These are phyloP conservation scores for Nowickia ferox DNA, from an alignment of 2,888 invertebrate genomes.

Conservation along the genomic window DNA sequence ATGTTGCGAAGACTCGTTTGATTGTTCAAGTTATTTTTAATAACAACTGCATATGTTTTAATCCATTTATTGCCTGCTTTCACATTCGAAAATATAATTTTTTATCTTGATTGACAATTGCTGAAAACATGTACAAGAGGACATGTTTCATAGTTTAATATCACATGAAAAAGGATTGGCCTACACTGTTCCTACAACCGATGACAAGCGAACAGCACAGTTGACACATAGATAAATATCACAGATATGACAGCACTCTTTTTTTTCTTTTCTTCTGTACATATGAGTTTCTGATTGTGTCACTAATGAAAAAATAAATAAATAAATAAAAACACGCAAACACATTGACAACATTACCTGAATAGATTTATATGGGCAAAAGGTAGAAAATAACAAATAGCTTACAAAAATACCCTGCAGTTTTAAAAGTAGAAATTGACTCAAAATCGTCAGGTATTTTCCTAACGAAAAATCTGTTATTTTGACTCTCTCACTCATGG, in stretches of 20 bases:
- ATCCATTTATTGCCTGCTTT: no score
- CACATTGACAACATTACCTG: constrained; percentile 42
- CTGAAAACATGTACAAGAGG: not conserved
- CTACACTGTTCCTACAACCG: constrained; percentile 15
- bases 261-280: not conserved
- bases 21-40: no score
- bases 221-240: constrained; percentile 62
- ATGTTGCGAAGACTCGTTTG: no score
- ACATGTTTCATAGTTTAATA: not conserved
- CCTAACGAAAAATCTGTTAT: no score
- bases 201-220: constrained; percentile 30
- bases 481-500: no score
- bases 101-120: not conserved
- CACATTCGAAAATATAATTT: no score
- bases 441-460: no score
- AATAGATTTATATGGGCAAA: constrained; percentile 44
- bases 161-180: not conserved
- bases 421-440: no score
- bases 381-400: not conserved
- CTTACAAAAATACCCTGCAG: not conserved
- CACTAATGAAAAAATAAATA: constrained; percentile 40
- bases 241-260: constrained; percentile 64
- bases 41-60: no score
- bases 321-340: constrained; percentile 15
- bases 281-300: constrained; percentile 21